A percentile compares a stretch with the other conserved stretches of the same genome.
Conservation (phyloP, 2,888 invertebrate species). For the Boloria euphrosyne region DNA sequence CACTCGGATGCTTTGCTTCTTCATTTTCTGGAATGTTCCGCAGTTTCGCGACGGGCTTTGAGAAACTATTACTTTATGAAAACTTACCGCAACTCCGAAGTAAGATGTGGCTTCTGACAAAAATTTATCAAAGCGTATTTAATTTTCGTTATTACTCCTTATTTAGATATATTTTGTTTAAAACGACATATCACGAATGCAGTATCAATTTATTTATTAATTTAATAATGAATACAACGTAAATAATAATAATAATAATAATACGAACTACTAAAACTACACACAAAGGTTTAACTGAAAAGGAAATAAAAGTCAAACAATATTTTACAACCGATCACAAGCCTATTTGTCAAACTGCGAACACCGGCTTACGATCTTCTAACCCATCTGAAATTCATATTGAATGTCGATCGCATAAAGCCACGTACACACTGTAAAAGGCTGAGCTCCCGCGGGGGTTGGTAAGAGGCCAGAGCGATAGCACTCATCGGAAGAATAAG, state of each 20-base stretch:
- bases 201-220: neutral
- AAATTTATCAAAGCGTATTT: conserved; percentile 80
- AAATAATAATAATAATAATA: neutral
- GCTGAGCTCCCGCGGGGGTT: conserved; percentile 71
- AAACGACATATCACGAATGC: neutral
- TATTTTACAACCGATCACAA: conserved; percentile 41
- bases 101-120: conserved; percentile 76
- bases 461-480: conserved; percentile 71
- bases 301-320: conserved; percentile 5
- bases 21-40: conserved; percentile 78
- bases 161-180: conserved; percentile 43
- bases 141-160: conserved; percentile 79
- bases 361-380: conserved; percentile 64
- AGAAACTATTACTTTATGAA: conserved; percentile 80
- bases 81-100: conserved; percentile 74
- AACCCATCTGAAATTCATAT: conserved; percentile 80
- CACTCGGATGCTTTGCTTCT: conserved; percentile 76
- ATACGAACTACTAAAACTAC: neutral
- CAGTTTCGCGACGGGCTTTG: conserved; percentile 78
- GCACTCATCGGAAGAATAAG: conserved; percentile 80
- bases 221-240: no score
- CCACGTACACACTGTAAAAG: conserved; percentile 75
- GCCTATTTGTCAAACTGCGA: conserved; percentile 66
- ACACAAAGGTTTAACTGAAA: conserved; percentile 1
- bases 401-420: conserved; percentile 76